These are phyloP conservation scores for Lepeophtheirus salmonis DNA, from an alignment of 1,140 invertebrate genomes.

Conservation along the genomic window DNA sequence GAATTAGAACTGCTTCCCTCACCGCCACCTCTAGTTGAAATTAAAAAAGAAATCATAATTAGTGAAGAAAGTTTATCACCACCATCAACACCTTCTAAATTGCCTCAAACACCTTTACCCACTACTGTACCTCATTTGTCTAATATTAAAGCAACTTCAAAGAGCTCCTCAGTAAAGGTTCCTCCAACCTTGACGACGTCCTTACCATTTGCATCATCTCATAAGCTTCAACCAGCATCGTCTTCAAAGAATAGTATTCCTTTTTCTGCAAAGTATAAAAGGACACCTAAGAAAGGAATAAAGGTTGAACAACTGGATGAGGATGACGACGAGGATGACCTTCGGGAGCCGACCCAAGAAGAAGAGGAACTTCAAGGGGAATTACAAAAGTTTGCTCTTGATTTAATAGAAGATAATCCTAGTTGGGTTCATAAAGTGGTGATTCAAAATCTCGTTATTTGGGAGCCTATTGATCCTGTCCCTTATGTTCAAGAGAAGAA, in stretches of 20 bases:
- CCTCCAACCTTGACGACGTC: no score
- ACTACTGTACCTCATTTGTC: no score
- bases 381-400: conserved; percentile 5
- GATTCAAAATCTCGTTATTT: conserved; percentile 17
- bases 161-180: no score
- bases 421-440: conserved; percentile 1
- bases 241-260: no score
- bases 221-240: no score
- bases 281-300: no score
- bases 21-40: background rate
- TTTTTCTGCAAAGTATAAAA: no score
- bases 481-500: background rate
- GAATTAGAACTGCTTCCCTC: background rate
- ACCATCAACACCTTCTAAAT: no score
- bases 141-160: no score
- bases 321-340: background rate
- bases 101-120: no score
- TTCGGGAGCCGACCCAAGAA: conserved; percentile 4
- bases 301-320: background rate
- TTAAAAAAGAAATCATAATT: background rate
- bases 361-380: conserved; percentile 12
- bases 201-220: no score
- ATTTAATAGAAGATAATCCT: conserved; percentile 15
- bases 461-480: conserved; percentile 17
- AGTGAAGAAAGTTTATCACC: no score